phyloP scores from a whole-genome alignment of 2,797 vertebrate genomes.

The Luscinia luscinia region DNA sequence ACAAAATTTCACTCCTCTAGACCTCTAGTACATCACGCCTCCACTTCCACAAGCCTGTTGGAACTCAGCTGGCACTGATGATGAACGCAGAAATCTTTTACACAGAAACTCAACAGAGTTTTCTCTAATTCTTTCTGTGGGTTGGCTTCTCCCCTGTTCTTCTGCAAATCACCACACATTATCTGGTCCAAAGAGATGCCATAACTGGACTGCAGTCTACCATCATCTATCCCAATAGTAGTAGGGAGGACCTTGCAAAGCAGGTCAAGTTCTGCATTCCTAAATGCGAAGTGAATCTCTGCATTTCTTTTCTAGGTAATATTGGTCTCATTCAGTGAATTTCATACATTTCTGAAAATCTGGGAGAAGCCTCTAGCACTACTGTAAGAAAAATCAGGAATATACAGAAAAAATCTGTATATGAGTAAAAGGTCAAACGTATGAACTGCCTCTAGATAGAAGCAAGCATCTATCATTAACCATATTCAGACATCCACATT shows the following conservation, averaged over 20 bases:
- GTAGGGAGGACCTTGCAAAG: neutral
- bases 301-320: neutral
- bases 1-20: fast-evolving
- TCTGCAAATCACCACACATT: neutral
- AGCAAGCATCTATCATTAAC: neutral
- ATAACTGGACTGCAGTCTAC: neutral
- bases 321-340: fast-evolving
- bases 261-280: neutral
- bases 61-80: neutral
- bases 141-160: neutral
- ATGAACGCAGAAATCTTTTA: neutral
- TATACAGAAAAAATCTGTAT: neutral
- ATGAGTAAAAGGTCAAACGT: neutral
- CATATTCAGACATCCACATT: neutral
- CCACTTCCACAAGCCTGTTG: neutral
- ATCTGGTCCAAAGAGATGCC: fast-evolving
- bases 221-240: neutral
- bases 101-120: neutral
- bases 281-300: neutral
- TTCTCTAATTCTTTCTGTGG: fast-evolving
- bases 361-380: neutral
- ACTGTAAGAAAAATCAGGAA: neutral
- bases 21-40: neutral
- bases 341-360: neutral
- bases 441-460: neutral